Evolutionary conservation across 2,113 vertebrate genomes (phyloP), one percentile per base, ranked within the genome.

Genomic region (Chunga burmeisteri): DNA sequence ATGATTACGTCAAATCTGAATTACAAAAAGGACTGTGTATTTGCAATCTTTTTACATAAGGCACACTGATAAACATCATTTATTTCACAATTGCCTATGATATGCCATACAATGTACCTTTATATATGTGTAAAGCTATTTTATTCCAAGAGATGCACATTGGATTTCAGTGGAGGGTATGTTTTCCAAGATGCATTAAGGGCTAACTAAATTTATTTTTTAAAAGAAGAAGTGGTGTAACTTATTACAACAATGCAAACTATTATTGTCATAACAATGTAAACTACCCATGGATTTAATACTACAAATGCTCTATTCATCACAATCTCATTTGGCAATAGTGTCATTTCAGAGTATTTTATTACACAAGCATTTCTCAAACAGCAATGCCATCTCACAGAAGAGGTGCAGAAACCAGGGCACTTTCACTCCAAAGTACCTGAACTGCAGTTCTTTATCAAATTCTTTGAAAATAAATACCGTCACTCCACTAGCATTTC

Each of bases 211-310:
- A 92, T 97, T 94, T 95, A 88, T 96, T 92, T 95, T 96, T 94
- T 91, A 91, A 86, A 95, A 89, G 77, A 92, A 88, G 65, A 78
- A 96, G 66, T n/a, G 89, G 66, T 90, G 32, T 78, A 94, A 96
- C 86, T 96, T 96, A 91, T 70, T 96, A 89, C 78, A 91, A 94
- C 84, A 94, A 62, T 91, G 81, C 78, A 95, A 96, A 96, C 91
- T 95, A 95, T 97, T 97, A 95, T 97, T 97, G 96, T 96, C 95
- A 95, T 91, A 96, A 93, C 95, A 96, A 89, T 88, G 84, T 91
- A 89, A 94, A 97, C 91, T 90, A 84, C 42, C 88, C 93, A 77
- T 70, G 81, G 97, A 97, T 97, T 97, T 97, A 97, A 95, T 90
- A 94, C 95, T 95, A 85, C 77, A 91, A 95, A 89, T 61, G 81